Evolutionary conservation across 2,888 invertebrate genomes (phyloP), one percentile per base, ranked within the genome.

Genomic region (Eristalis pertinax): DNA sequence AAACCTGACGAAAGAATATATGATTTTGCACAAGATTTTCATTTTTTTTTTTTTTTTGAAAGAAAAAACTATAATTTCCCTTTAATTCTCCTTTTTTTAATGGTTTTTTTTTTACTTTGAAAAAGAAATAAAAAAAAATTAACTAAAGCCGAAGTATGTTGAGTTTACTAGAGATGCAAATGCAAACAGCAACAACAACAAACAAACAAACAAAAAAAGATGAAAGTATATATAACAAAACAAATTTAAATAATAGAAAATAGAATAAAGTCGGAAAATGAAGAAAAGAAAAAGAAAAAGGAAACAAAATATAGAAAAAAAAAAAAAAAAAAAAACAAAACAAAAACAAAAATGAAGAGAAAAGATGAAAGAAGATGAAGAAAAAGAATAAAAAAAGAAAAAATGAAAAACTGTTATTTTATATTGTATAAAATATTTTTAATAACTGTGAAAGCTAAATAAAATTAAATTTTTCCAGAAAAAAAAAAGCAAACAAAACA

Each of bases 401-500:
- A n/a, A n/a, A n/a, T n/a, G 83, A 64, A 89, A 90, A 89, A 89
- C 92, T 92, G 92, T 92, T 92, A 92, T 92, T 92, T 92, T 92
- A 91, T 92, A 92, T 91, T 92, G 92, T 92, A 92, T 92, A 92
- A 92, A 92, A 91, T 92, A 92, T 92, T 92, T 92, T 92, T 92
- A 92, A 92, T 92, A 92, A 92, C 92, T 92, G 92, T 92, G 92
- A 92, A 92, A 92, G 92, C 92, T 92, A 91, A 92, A 92, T 92
- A 92, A 92, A 92, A 92, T 91, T 91, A 90, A 91, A 91, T 91
- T 84, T 83, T 87, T 81, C 80, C 77, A 75, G 83, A 87, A 84
- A 87, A 78, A 87, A 78, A 77, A 83, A 72, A 79, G 77, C 77
- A 78, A 82, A 75, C 76, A 83, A 82, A 84, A 88, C 58, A 84